These are phyloP conservation scores for Nymphicus hollandicus DNA, from an alignment of 2,113 vertebrate genomes.

Conservation along the genomic window DNA sequence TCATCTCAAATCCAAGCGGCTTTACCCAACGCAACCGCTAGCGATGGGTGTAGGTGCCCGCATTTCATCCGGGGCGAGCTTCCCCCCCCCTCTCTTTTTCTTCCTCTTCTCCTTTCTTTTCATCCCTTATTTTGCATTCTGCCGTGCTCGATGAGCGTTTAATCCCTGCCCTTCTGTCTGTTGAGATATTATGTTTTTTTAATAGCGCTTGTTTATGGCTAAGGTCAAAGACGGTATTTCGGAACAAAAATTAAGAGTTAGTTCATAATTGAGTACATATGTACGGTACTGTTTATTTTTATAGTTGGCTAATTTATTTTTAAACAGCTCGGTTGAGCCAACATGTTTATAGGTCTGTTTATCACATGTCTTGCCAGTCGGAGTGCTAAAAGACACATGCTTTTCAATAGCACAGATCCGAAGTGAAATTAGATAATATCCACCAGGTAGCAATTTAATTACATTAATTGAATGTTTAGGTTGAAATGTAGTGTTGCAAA, in stretches of 20 bases:
- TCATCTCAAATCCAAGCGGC: not conserved
- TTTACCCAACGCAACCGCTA: conserved; percentile 10
- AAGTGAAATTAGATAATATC: conserved; percentile 79
- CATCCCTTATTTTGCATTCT: conserved; percentile 63
- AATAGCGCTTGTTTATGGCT: conserved; percentile 82
- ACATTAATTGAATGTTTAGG: conserved; percentile 79
- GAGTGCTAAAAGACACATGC: conserved; percentile 74
- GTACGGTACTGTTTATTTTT: conserved; percentile 83
- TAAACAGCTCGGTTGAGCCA: conserved; percentile 78
- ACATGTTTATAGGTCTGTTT: conserved; percentile 78
- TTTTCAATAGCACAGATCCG: conserved; percentile 74
- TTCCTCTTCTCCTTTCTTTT: not conserved
- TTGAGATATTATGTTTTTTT: conserved; percentile 79
- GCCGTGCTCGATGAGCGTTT: conserved; percentile 54
- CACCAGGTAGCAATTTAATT: conserved; percentile 80
- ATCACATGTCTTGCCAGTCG: conserved; percentile 75
- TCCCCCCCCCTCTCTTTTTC: not conserved
- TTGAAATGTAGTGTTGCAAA: conserved; percentile 70
- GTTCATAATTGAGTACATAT: conserved; percentile 81
- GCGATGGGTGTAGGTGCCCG: not conserved
- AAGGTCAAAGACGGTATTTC: conserved; percentile 82
- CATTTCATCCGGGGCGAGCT: conserved; percentile 6
- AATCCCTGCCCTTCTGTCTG: conserved; percentile 79
- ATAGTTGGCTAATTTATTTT: conserved; percentile 86
- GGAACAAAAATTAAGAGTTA: conserved; percentile 82